A percentile compares a stretch with the other conserved stretches of the same genome.
phyloP scores from a whole-genome alignment of 1,140 invertebrate genomes.

The Hylyphantes graminicola region DNA sequence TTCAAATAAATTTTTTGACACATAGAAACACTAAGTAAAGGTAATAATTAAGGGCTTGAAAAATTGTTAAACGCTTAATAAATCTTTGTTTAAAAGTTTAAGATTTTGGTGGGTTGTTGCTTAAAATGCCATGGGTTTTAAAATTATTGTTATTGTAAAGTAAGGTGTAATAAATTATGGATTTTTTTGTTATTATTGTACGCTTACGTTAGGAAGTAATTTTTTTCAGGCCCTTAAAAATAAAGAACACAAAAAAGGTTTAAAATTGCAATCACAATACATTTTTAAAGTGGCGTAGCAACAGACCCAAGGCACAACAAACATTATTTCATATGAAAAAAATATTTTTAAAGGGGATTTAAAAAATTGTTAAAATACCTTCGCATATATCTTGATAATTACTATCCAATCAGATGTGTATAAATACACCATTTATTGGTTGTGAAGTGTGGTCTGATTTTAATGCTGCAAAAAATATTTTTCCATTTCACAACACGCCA shows the following conservation, averaged over 20 bases:
- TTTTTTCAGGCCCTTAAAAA: conserved; percentile 50
- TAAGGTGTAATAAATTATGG: not conserved
- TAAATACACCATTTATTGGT: conserved; percentile 46
- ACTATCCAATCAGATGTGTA: conserved; percentile 4
- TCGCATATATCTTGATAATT: not conserved
- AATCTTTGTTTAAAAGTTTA: not conserved
- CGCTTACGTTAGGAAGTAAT: not conserved
- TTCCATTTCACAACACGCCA: conserved; percentile 32
- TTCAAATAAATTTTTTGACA: too few species aligned
- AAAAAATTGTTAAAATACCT: not conserved
- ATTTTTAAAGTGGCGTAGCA: conserved; percentile 55
- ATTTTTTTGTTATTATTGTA: not conserved
- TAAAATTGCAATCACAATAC: conserved; percentile 33
- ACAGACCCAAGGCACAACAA: conserved; percentile 56
- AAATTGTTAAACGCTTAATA: not conserved
- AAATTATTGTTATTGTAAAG: not conserved
- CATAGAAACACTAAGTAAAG: not conserved
- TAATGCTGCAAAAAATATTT: conserved; percentile 8
- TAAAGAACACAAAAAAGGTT: conserved; percentile 14
- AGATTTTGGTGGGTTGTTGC: conserved; percentile 22
- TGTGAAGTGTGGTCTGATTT: conserved; percentile 47
- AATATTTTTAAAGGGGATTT: not conserved
- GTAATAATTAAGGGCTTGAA: not conserved
- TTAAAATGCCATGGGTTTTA: conserved; percentile 20
- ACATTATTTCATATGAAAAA: not conserved